Percentiles rank a stretch among this genome's conserved stretches.
Conservation (phyloP, 2,888 invertebrate species). For the Chironomus tentans region DNA sequence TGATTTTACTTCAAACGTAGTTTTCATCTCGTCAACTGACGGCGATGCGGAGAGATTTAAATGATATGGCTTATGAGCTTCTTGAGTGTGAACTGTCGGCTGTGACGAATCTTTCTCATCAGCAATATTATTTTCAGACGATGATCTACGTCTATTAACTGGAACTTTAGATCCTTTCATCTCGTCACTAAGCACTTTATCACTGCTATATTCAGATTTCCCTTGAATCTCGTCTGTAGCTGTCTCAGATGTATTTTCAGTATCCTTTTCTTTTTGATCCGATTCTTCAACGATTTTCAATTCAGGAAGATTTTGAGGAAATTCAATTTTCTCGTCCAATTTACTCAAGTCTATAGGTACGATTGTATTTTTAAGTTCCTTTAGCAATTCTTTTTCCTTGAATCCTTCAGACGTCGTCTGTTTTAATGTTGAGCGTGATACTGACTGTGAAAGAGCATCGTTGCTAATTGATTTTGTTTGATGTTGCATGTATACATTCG, state of each 20-base stretch:
- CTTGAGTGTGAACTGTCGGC: constrained; percentile 12
- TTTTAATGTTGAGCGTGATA: not conserved
- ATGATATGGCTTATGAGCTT: constrained; percentile 14
- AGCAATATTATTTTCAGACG: not conserved
- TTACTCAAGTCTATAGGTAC: constrained; percentile 9
- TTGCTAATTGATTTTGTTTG: not conserved
- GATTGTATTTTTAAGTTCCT: constrained; percentile 1
- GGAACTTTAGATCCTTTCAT: constrained; percentile 9
- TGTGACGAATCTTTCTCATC: no score
- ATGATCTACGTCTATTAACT: not conserved
- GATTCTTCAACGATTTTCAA: not conserved
- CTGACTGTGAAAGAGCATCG: not conserved
- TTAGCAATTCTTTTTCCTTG: not conserved
- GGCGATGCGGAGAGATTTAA: constrained; percentile 1
- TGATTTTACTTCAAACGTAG: not conserved
- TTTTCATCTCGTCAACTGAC: not conserved
- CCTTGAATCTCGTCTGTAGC: no score
- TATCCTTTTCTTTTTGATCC: not conserved
- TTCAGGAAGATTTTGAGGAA: not conserved
- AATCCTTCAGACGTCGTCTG: not conserved
- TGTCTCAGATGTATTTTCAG: not conserved
- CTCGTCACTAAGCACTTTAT: not conserved
- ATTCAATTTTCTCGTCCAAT: not conserved
- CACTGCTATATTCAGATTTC: not conserved
- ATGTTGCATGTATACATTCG: not conserved